These are phyloP conservation scores for Temnothorax nylanderi DNA, from an alignment of 1,140 invertebrate species.

Conservation along the genomic window DNA sequence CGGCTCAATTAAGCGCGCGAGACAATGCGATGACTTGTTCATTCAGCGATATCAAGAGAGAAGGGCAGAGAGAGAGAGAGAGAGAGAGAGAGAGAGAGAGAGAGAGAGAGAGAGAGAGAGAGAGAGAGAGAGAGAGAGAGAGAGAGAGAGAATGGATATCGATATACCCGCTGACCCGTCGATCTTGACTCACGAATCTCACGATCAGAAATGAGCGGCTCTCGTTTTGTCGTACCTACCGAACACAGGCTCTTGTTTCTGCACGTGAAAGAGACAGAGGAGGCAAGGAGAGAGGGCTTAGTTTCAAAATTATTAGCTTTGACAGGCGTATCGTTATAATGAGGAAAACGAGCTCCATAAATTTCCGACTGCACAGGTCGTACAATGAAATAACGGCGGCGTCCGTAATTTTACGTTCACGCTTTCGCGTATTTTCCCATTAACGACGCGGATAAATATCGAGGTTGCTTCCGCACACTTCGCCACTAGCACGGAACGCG, in stretches of 20 bases:
- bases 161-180: conserved; percentile 43
- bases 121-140: conserved; percentile 30
- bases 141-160: conserved; percentile 43
- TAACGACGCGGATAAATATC: conserved; percentile 69
- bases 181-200: conserved; percentile 8
- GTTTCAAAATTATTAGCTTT: conserved; percentile 40
- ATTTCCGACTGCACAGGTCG: conserved; percentile 6
- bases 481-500: conserved; percentile 51
- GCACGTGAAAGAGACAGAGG: neutral
- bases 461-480: conserved; percentile 62
- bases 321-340: conserved; percentile 33
- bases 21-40: conserved; percentile 61
- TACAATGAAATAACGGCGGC: conserved; percentile 12
- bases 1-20: conserved; percentile 63
- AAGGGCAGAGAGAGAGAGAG: conserved; percentile 20
- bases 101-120: conserved; percentile 27
- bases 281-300: neutral
- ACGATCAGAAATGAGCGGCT: neutral
- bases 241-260: neutral
- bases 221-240: neutral
- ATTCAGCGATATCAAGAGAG: conserved; percentile 56
- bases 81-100: neutral
- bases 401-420: conserved; percentile 65
- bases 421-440: conserved; percentile 71
- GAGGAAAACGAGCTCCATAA: conserved; percentile 19